Percentiles rank a stretch among this genome's conserved stretches.
Conservation (phyloP, 2,797 vertebrate genomes). For the Gallirallus australis region DNA sequence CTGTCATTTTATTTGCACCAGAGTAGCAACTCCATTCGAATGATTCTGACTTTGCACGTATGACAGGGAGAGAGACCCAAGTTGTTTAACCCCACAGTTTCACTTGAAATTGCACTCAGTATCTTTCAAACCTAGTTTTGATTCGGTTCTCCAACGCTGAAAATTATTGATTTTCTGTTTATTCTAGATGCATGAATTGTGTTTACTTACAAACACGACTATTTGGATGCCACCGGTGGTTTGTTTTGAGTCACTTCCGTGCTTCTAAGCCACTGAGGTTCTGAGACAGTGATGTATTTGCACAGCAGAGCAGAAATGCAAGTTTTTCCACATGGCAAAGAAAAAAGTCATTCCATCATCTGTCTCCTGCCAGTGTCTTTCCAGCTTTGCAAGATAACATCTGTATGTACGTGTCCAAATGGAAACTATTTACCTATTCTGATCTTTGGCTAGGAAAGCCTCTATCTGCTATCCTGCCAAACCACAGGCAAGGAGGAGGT, state of each 20-base stretch:
- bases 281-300: not conserved
- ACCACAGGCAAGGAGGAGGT: not conserved
- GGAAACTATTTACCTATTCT: slow-evolving; percentile 24
- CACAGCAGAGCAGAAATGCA: not conserved
- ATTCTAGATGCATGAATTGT: not conserved
- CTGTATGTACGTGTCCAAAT: not conserved
- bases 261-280: not conserved
- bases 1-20: not conserved
- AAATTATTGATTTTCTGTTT: not conserved
- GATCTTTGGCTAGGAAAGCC: not conserved
- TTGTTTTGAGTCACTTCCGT: not conserved
- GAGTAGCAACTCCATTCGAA: not conserved
- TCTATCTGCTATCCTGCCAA: not conserved
- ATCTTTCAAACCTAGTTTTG: not conserved
- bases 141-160: not conserved
- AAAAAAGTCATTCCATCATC: not conserved
- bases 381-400: not conserved
- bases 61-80: not conserved
- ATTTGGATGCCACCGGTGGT: not conserved
- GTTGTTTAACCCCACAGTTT: not conserved
- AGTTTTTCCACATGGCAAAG: not conserved
- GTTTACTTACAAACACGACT: not conserved
- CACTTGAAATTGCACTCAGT: not conserved
- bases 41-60: not conserved
- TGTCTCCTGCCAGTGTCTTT: slow-evolving; percentile 7